A percentile compares a stretch with the other conserved stretches of the same genome.
phyloP scores from a whole-genome alignment of 2,888 invertebrate species.

The Diaphora mendica region DNA sequence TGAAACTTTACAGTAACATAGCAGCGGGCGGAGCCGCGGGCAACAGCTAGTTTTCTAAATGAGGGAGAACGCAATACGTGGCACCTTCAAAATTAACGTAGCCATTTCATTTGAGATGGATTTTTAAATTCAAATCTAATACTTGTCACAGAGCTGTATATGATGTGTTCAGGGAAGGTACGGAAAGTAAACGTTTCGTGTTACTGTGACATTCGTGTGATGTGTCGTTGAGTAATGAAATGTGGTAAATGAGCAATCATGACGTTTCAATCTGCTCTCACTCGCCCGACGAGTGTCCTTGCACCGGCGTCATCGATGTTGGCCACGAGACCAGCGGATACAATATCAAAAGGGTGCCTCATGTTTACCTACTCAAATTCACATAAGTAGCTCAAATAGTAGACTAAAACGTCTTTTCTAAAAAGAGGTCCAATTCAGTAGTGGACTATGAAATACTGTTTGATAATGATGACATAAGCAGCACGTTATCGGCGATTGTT shows the following conservation, averaged over 20 bases:
- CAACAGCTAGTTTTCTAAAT: background rate
- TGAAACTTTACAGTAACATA: too few relatives aligned
- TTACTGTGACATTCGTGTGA: background rate
- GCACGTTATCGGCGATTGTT: too few relatives aligned
- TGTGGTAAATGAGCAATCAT: conserved; percentile 43
- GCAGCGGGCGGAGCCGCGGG: too few relatives aligned
- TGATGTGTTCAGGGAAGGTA: background rate
- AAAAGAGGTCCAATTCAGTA: too few relatives aligned
- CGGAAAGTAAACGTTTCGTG: background rate
- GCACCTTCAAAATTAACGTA: background rate
- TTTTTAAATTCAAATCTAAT: background rate
- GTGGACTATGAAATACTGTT: too few relatives aligned
- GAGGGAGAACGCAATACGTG: background rate
- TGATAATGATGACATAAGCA: too few relatives aligned
- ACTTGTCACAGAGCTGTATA: background rate
- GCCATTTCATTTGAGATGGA: background rate
- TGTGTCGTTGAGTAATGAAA: background rate
- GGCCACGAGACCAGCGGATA: background rate
- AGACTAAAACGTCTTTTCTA: too few relatives aligned
- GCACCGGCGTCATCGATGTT: background rate
- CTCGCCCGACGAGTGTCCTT: background rate
- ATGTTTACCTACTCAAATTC: background rate
- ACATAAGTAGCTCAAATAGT: background rate
- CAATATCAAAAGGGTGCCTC: background rate
- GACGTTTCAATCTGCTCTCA: conserved; percentile 36